Conservation (phyloP, 2,113 vertebrate genomes). For the Cryptotis parvus region DNA sequence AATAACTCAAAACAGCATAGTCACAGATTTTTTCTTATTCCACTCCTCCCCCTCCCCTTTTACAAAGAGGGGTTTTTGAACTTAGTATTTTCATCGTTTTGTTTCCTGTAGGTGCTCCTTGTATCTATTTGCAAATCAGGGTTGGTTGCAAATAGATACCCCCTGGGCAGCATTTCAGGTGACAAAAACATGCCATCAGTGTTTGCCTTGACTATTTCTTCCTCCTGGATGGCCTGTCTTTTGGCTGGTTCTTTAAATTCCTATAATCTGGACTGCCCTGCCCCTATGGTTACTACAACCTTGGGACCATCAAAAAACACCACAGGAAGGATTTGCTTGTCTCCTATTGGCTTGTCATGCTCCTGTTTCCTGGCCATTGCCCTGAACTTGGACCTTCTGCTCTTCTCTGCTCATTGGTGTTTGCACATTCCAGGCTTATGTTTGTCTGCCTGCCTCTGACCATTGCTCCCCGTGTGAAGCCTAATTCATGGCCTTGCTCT, state of each 20-base stretch:
- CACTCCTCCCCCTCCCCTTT: neutral
- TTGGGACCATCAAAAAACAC: neutral
- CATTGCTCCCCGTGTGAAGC: neutral
- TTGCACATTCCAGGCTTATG: slow-evolving; percentile 36
- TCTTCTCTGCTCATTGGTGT: neutral
- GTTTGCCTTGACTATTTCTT: neutral
- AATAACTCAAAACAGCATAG: slow-evolving; percentile 57
- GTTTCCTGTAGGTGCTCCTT: slow-evolving; percentile 47
- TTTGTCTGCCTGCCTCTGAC: slow-evolving; percentile 42
- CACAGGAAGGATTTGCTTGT: neutral
- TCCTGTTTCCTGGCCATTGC: slow-evolving; percentile 36
- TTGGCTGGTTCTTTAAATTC: slow-evolving; percentile 7
- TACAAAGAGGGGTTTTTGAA: slow-evolving; percentile 50
- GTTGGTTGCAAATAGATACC: slow-evolving; percentile 41
- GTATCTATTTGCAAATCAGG: too few relatives aligned
- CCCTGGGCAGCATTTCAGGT: neutral
- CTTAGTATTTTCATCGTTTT: slow-evolving; percentile 57
- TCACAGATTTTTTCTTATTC: slow-evolving; percentile 37
- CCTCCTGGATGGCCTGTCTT: neutral
- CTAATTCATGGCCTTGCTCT: slow-evolving; percentile 7
- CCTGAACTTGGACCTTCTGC: slow-evolving; percentile 11
- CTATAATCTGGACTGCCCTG: neutral
- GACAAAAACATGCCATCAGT: neutral
- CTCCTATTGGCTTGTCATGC: neutral
- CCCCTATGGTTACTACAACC: neutral